These are phyloP conservation scores for Orchesella cincta DNA, from an alignment of 1,140 invertebrate species.

Conservation along the genomic window DNA sequence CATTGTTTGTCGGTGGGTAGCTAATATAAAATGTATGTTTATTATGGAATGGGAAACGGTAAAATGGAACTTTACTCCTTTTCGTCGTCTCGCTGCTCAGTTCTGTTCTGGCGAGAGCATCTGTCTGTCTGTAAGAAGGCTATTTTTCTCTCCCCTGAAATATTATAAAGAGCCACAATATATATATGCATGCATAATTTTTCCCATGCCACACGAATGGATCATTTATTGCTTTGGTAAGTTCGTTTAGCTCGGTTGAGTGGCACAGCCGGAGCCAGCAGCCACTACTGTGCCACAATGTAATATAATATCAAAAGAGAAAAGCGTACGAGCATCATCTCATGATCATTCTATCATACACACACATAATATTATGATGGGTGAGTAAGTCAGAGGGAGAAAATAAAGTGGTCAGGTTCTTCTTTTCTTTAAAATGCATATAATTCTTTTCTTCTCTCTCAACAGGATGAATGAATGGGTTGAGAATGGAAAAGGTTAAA, in stretches of 20 bases:
- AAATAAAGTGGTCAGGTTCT: conserved; percentile 13
- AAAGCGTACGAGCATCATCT: not conserved
- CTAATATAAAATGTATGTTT: too few species aligned
- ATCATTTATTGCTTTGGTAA: conserved; percentile 15
- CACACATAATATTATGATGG: conserved; percentile 1
- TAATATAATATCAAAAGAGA: too few species aligned
- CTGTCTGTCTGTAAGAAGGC: not conserved
- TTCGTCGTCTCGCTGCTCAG: not conserved
- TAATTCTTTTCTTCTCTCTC: not conserved
- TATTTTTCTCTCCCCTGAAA: not conserved
- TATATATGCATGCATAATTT: conserved; percentile 15
- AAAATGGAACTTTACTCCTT: too few species aligned
- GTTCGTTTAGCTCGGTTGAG: not conserved
- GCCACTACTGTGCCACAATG: not conserved
- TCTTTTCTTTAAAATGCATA: too few species aligned
- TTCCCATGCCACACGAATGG: conserved; percentile 8
- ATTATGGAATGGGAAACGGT: too few species aligned
- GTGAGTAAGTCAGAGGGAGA: conserved; percentile 3
- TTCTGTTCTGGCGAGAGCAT: not conserved
- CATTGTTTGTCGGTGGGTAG: too few species aligned
- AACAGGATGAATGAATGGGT: not conserved
- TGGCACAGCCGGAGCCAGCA: not conserved
- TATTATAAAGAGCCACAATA: not conserved
- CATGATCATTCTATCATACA: conserved; percentile 11
- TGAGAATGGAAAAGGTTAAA: not conserved